These are phyloP conservation scores for Rhingia campestris DNA, from an alignment of 2,888 invertebrate genomes.

Conservation along the genomic window DNA sequence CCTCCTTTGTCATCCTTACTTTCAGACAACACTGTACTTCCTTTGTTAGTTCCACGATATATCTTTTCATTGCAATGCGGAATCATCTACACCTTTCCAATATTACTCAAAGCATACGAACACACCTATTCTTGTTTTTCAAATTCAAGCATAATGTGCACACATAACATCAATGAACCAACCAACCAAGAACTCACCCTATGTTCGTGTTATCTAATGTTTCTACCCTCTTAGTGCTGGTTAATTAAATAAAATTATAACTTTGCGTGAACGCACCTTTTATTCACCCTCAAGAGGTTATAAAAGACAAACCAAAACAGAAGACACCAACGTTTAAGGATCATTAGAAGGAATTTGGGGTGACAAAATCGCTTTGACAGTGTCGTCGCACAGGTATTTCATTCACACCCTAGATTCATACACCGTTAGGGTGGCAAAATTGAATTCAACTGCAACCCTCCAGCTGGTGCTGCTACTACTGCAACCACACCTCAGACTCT, in stretches of 20 bases:
- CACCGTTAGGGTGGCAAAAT: conserved; percentile 8
- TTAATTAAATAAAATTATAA: conserved; percentile 58
- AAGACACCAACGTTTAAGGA: conserved; percentile 2
- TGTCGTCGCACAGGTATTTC: conserved; percentile 28
- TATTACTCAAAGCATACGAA: neutral
- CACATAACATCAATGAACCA: conserved; percentile 39
- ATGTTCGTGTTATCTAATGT: neutral
- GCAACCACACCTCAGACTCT: conserved; percentile 44
- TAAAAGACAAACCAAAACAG: neutral
- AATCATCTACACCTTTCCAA: too few species aligned
- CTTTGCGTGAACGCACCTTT: conserved; percentile 60
- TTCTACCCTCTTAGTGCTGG: conserved; percentile 9
- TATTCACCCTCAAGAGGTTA: conserved; percentile 37
- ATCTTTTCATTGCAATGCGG: too few species aligned
- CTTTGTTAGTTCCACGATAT: too few species aligned
- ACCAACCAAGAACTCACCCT: neutral
- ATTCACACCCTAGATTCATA: conserved; percentile 17
- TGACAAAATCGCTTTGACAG: conserved; percentile 27
- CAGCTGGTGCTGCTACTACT: neutral
- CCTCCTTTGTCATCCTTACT: too few species aligned
- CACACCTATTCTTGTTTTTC: conserved; percentile 9
- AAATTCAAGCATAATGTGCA: conserved; percentile 35
- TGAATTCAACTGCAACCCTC: conserved; percentile 40
- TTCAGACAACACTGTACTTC: too few species aligned
- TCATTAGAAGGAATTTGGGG: neutral